Evolutionary conservation across 2,113 vertebrate genomes (phyloP).

Genomic region (Todiramphus chloris): DNA sequence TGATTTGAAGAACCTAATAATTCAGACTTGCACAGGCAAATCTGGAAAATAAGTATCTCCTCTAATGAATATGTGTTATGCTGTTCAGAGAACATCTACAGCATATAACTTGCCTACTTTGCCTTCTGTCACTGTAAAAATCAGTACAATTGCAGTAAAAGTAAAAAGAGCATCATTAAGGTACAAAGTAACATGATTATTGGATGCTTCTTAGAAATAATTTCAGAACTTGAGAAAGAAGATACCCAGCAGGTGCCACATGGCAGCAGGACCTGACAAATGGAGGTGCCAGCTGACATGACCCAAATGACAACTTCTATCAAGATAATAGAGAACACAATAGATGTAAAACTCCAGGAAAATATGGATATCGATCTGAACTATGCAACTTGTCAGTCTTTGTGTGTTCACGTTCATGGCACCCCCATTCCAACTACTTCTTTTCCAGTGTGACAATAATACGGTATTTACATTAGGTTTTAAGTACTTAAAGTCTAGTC

Average conservation of each 20-base stretch:
- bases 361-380: background rate
- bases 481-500: background rate
- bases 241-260: background rate
- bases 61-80: conserved; percentile 27
- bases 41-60: conserved; percentile 27
- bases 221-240: conserved; percentile 31
- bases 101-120: background rate
- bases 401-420: background rate
- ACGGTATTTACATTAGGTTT: background rate
- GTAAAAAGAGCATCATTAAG: conserved; percentile 4
- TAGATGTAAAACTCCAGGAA: background rate
- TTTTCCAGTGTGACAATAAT: background rate
- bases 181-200: conserved; percentile 6
- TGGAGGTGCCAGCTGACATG: background rate
- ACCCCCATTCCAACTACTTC: background rate
- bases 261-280: conserved; percentile 2
- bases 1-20: conserved; percentile 15
- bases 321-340: background rate
- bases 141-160: conserved; percentile 36
- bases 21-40: conserved; percentile 5
- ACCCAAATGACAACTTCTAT: background rate
- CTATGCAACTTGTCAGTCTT: background rate
- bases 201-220: conserved; percentile 26
- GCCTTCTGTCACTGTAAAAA: background rate
- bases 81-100: background rate